phyloP scores from a whole-genome alignment of 2,797 vertebrate species.

The Trachops cirrhosus region DNA sequence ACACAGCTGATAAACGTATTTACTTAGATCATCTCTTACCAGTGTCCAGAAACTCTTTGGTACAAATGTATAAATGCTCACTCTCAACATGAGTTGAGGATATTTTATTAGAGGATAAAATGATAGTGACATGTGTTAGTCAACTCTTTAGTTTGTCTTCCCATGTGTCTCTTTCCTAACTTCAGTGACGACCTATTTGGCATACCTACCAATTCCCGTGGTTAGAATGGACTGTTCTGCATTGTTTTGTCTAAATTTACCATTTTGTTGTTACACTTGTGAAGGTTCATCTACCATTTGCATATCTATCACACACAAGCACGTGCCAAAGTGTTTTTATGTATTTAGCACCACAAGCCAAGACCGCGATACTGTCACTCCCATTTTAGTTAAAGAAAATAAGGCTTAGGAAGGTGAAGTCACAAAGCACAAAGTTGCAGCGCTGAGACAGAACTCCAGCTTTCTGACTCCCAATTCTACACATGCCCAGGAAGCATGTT shows the following conservation, averaged over 20 bases:
- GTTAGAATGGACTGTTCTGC: not conserved
- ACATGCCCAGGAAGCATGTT: accelerated
- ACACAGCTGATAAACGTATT: not conserved
- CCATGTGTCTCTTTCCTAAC: not conserved
- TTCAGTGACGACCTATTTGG: not conserved
- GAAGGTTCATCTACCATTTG: not conserved
- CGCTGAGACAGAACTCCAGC: not conserved
- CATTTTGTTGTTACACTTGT: not conserved
- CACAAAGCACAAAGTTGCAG: not conserved
- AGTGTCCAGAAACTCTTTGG: not conserved
- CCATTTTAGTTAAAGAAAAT: not conserved
- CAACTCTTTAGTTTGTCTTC: not conserved
- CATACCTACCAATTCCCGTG: not conserved
- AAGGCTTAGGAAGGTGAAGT: not conserved
- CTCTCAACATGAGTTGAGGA: not conserved
- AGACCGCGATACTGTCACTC: not conserved
- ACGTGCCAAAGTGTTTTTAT: not conserved
- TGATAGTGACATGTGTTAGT: accelerated
- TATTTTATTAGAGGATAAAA: not conserved
- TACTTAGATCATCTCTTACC: not conserved
- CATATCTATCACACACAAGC: not conserved
- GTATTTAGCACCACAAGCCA: not conserved
- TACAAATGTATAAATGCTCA: not conserved
- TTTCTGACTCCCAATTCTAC: not conserved
- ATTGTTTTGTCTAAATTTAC: not conserved